Evolutionary conservation across 2,113 vertebrate genomes (phyloP).

Genomic region (Cyanoderma ruficeps): DNA sequence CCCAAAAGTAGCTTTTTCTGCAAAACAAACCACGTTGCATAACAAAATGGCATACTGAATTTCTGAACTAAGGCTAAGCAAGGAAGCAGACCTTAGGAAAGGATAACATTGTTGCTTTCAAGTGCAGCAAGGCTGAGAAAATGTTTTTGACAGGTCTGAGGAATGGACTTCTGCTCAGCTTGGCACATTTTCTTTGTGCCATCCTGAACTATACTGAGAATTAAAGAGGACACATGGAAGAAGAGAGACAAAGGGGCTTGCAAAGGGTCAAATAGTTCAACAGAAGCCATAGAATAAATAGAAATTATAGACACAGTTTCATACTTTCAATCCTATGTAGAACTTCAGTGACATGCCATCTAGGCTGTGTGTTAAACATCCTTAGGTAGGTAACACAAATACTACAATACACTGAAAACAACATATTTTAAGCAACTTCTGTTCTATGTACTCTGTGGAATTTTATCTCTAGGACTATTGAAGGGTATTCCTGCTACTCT

Average conservation of each 20-base stretch:
- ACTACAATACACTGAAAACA: background rate
- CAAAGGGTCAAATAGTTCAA: background rate
- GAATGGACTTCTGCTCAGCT: background rate
- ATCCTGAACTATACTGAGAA: background rate
- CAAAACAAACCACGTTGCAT: background rate
- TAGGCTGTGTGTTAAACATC: background rate
- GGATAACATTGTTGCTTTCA: background rate
- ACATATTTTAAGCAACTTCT: background rate
- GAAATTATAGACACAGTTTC: background rate
- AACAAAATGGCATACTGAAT: background rate
- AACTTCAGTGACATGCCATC: background rate
- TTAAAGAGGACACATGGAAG: background rate
- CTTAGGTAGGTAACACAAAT: background rate
- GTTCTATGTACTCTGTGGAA: background rate
- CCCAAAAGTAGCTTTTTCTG: background rate
- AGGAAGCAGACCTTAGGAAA: background rate
- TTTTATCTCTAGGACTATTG: slow-evolving; percentile 13
- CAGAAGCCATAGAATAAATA: background rate
- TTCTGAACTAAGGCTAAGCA: background rate
- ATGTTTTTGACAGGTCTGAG: background rate
- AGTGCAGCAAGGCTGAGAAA: background rate
- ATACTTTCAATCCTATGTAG: background rate
- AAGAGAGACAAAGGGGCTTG: background rate
- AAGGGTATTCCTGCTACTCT: background rate
- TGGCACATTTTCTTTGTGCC: background rate